These are phyloP conservation scores for Rhingia rostrata DNA, from an alignment of 2,888 invertebrate species.

Conservation along the genomic window DNA sequence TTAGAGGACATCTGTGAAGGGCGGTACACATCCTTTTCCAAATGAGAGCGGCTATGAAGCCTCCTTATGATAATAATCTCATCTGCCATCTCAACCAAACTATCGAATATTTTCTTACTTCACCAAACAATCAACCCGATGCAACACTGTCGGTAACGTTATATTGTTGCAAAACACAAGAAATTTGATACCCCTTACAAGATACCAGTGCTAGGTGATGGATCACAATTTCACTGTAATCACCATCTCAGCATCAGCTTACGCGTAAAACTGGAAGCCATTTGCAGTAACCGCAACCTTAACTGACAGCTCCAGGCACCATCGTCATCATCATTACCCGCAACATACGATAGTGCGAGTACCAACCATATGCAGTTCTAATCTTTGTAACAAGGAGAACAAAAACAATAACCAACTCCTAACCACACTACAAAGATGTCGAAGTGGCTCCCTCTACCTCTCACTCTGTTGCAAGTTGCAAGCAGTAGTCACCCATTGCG, in stretches of 20 bases:
- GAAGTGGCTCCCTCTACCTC: slow-evolving; percentile 15
- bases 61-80: too few species aligned
- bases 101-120: too few species aligned
- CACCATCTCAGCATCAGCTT: slow-evolving; percentile 45
- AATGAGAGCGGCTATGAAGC: too few species aligned
- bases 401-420: slow-evolving; percentile 23
- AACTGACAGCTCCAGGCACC: slow-evolving; percentile 63
- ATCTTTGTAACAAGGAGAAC: slow-evolving; percentile 31
- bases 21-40: too few species aligned
- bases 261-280: slow-evolving; percentile 70
- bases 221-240: slow-evolving; percentile 52
- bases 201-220: slow-evolving; percentile 26
- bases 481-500: slow-evolving; percentile 50
- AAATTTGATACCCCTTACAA: slow-evolving; percentile 14
- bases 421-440: slow-evolving; percentile 53
- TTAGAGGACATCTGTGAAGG: too few species aligned
- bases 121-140: neutral
- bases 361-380: slow-evolving; percentile 36
- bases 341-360: slow-evolving; percentile 13
- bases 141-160: neutral
- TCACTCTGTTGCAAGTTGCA: too few species aligned
- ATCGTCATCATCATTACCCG: slow-evolving; percentile 38
- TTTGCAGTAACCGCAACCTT: slow-evolving; percentile 57
- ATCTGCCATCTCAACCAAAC: too few species aligned
- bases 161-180: slow-evolving; percentile 6